A percentile compares a stretch with the other conserved stretches of the same genome.
phyloP scores from a whole-genome alignment of 2,113 vertebrate species.

The Polypterus senegalus region DNA sequence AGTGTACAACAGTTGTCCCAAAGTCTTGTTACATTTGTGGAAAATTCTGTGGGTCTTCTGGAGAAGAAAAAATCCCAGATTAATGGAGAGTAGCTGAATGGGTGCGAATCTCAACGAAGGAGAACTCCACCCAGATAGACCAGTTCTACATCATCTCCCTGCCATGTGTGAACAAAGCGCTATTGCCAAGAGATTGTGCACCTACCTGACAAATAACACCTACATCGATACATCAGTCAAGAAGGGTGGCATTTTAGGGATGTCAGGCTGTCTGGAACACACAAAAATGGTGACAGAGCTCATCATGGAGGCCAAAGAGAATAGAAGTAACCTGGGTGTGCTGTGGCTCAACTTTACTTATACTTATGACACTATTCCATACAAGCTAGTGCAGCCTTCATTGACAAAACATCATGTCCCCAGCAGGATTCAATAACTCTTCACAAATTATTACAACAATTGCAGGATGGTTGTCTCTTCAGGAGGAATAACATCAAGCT shows the following conservation, averaged over 20 bases:
- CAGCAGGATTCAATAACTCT: no score
- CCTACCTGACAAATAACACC: conserved; percentile 2
- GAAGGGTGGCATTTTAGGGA: conserved; percentile 6
- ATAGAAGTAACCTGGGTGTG: no score
- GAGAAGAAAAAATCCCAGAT: conserved; percentile 6
- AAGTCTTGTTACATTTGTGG: not conserved
- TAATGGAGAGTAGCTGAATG: conserved; percentile 7
- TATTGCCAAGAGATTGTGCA: conserved; percentile 6
- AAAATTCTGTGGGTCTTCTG: conserved; percentile 3
- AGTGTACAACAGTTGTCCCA: conserved; percentile 1
- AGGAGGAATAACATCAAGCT: no score
- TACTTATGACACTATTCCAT: no score
- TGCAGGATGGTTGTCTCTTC: no score
- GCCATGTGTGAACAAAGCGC: conserved; percentile 5
- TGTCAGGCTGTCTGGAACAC: conserved; percentile 6
- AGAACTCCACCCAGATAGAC: conserved; percentile 1
- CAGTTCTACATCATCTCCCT: conserved; percentile 1
- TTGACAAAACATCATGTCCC: no score
- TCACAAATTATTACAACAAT: no score
- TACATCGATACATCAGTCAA: conserved; percentile 6
- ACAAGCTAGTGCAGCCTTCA: no score
- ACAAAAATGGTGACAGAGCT: conserved; percentile 2
- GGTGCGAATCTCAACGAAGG: conserved; percentile 1
- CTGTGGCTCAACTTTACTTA: no score
- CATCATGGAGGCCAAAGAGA: conserved; percentile 4